phyloP scores from a whole-genome alignment of 2,797 vertebrate species.

The Prionace glauca region DNA sequence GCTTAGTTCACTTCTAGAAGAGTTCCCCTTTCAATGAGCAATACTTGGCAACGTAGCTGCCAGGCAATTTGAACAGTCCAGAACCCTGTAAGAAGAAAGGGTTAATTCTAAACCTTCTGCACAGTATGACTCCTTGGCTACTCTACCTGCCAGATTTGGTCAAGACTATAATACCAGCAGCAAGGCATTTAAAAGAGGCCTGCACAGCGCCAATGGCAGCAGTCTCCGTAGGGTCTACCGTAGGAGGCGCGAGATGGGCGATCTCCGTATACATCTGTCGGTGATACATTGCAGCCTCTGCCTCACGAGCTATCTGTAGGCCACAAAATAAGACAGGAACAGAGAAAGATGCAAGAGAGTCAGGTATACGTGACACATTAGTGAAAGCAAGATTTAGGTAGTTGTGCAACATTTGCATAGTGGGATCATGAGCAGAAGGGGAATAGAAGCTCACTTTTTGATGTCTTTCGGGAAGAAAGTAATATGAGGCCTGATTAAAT shows the following conservation, averaged over 20 bases:
- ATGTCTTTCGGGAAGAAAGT: no score
- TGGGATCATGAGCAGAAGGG: neutral
- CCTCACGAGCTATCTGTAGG: slow-evolving; percentile 89
- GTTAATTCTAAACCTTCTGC: slow-evolving; percentile 18
- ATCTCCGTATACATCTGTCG: slow-evolving; percentile 96
- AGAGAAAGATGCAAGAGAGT: slow-evolving; percentile 41
- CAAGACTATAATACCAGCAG: slow-evolving; percentile 91
- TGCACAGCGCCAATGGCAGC: slow-evolving; percentile 90
- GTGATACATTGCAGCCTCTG: slow-evolving; percentile 96
- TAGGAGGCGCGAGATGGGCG: slow-evolving; percentile 80
- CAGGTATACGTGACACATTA: slow-evolving; percentile 44
- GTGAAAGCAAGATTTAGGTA: slow-evolving; percentile 38
- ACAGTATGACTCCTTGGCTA: slow-evolving; percentile 44
- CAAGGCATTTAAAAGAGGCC: slow-evolving; percentile 95
- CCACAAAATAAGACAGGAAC: slow-evolving; percentile 43
- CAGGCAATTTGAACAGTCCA: neutral
- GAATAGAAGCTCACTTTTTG: neutral
- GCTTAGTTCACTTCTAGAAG: no score
- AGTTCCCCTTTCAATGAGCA: no score
- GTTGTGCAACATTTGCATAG: slow-evolving; percentile 17
- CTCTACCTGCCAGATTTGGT: slow-evolving; percentile 92
- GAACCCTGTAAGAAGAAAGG: slow-evolving; percentile 16
- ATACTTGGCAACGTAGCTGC: neutral
- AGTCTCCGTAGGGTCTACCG: slow-evolving; percentile 90
- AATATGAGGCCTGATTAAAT: neutral